Percentiles rank a stretch among this genome's conserved stretches.
phyloP scores from a whole-genome alignment of 2,113 vertebrate genomes.

The Colistium nudipinnis region DNA sequence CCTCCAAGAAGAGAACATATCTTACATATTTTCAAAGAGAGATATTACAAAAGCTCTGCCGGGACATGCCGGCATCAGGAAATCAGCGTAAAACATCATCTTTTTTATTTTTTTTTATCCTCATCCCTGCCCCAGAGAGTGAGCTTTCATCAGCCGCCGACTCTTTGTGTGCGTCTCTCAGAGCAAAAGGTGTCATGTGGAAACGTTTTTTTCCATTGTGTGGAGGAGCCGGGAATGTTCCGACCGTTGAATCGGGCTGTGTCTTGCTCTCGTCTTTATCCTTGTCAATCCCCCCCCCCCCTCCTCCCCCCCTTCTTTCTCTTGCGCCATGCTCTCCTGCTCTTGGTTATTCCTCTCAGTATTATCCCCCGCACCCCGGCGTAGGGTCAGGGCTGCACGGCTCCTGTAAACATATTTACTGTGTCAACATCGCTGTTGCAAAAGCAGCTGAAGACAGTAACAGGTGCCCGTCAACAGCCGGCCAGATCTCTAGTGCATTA shows the following conservation, averaged over 20 bases:
- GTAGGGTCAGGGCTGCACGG: conserved; percentile 58
- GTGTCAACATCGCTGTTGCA: conserved; percentile 77
- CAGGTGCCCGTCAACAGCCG: conserved; percentile 80
- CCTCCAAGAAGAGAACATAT: conserved; percentile 43
- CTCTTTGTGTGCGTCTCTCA: conserved; percentile 42
- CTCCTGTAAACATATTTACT: conserved; percentile 76
- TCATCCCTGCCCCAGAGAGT: conserved; percentile 34
- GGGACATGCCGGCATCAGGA: conserved; percentile 19
- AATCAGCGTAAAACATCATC: conserved; percentile 40
- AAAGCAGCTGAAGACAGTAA: conserved; percentile 78
- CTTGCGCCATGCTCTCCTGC: conserved; percentile 46
- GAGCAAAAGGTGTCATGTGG: conserved; percentile 46
- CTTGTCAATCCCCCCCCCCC: conserved; percentile 26
- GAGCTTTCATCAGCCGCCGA: conserved; percentile 45
- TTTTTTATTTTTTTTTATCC: conserved; percentile 40
- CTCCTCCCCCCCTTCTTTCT: conserved; percentile 9
- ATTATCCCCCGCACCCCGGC: conserved; percentile 51
- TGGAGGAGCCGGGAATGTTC: conserved; percentile 38
- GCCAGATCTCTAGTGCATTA: conserved; percentile 80
- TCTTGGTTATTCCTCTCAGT: conserved; percentile 40
- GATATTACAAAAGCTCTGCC: conserved; percentile 34
- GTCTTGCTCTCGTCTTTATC: conserved; percentile 57
- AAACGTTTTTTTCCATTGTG: conserved; percentile 53
- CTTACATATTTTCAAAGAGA: conserved; percentile 43
- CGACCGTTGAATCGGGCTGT: conserved; percentile 38